Percentiles rank a stretch among this genome's conserved stretches.
Conservation (phyloP, 2,797 vertebrate genomes). For the Phylloscopus collybita region DNA sequence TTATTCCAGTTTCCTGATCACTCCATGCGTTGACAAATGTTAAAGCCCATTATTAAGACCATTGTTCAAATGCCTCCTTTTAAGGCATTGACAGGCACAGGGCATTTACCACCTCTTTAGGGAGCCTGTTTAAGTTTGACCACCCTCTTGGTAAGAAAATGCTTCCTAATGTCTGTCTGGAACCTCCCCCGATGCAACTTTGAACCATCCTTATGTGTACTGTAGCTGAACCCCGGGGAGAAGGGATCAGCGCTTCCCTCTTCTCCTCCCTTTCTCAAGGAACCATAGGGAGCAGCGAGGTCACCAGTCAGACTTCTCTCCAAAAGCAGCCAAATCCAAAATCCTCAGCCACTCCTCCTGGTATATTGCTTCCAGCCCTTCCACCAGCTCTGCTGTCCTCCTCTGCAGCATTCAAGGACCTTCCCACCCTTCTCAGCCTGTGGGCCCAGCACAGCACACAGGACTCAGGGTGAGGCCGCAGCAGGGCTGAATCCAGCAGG, state of each 20-base stretch:
- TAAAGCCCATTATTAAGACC: neutral
- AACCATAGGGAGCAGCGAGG: neutral
- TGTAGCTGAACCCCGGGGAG: neutral
- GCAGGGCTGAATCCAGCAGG: rapidly evolving
- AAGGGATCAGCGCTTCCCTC: neutral
- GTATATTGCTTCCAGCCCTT: neutral
- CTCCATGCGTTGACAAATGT: neutral
- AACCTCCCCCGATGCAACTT: neutral
- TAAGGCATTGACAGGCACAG: no score
- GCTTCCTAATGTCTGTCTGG: neutral
- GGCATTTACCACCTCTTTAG: neutral
- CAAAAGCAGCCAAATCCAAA: neutral
- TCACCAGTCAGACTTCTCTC: neutral
- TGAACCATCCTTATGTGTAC: rapidly evolving
- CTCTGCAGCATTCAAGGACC: neutral
- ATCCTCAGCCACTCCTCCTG: neutral
- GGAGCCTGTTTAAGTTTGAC: neutral
- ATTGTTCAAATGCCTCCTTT: neutral
- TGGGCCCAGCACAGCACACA: neutral
- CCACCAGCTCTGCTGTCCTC: neutral
- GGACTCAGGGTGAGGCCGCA: rapidly evolving
- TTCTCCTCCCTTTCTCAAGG: neutral
- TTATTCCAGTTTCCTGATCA: neutral
- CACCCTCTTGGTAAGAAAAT: neutral
- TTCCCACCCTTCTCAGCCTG: neutral